Percentiles rank a stretch among this genome's conserved stretches.
Evolutionary conservation across 2,113 vertebrate species (phyloP).

Genomic region (Phasianus colchicus): DNA sequence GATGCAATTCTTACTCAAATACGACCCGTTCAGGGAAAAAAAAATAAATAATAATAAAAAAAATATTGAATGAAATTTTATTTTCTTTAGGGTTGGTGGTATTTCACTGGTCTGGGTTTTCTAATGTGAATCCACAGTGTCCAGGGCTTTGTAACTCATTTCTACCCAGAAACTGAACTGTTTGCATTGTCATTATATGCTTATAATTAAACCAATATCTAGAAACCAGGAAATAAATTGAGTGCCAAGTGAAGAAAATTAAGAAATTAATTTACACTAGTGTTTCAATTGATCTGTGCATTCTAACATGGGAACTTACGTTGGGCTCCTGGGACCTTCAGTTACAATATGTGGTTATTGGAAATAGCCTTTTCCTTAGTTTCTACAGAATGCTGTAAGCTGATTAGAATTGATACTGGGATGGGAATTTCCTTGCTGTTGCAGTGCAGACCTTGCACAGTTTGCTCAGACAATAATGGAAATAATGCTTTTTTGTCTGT

Average conservation of each 20-base stretch:
- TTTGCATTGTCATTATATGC: constrained; percentile 13
- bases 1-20: not conserved
- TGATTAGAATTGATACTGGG: not conserved
- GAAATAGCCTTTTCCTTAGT: not conserved
- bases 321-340: not conserved
- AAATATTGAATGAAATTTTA: not conserved
- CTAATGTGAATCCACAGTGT: not conserved
- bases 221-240: constrained; percentile 32
- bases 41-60: not conserved
- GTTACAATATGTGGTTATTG: not conserved
- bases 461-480: not conserved
- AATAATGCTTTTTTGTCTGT: not conserved
- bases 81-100: not conserved
- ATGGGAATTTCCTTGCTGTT: not conserved
- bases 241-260: constrained; percentile 27
- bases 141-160: not conserved
- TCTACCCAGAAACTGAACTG: constrained; percentile 20
- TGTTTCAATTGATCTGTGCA: not conserved
- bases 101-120: not conserved
- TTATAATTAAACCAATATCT: constrained; percentile 16
- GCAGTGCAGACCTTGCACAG: not conserved
- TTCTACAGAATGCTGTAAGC: not conserved
- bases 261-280: constrained; percentile 6
- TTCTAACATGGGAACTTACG: not conserved
- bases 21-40: not conserved